Conservation (phyloP, 2,797 vertebrate genomes). For the Syngnathus rostellatus region DNA sequence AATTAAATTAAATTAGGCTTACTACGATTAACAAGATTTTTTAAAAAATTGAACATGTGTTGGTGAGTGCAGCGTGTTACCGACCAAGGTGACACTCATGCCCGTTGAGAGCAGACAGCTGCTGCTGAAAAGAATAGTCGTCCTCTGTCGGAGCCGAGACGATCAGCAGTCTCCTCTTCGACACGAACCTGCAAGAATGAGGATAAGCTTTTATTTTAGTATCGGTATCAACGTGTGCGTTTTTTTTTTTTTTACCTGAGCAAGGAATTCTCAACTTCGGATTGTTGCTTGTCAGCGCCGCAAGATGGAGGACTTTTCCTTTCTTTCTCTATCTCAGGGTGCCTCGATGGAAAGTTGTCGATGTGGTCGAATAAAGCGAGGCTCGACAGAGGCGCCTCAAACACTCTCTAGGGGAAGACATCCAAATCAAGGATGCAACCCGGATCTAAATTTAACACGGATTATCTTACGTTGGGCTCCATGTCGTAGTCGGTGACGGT, state of each 20-base stretch:
- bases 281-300: conserved; percentile 23
- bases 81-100: conserved; percentile 70
- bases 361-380: conserved; percentile 59
- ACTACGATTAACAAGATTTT: no score
- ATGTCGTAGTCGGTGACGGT: conserved; percentile 72
- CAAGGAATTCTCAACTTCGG: conserved; percentile 53
- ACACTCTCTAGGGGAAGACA: conserved; percentile 53
- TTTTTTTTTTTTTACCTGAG: conserved; percentile 52
- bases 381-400: conserved; percentile 60
- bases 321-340: conserved; percentile 60
- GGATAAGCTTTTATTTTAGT: no score
- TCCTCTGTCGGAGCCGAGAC: conserved; percentile 68
- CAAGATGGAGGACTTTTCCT: conserved; percentile 46
- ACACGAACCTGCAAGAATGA: conserved; percentile 60
- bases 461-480: conserved; percentile 45
- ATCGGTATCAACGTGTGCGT: no score
- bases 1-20: background rate
- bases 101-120: conserved; percentile 63
- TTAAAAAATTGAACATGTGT: background rate
- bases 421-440: no score
- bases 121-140: conserved; percentile 73
- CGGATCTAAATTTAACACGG: background rate
- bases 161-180: conserved; percentile 70
- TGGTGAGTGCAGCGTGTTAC: conserved; percentile 7
- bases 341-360: conserved; percentile 68